Percentiles rank a stretch among this genome's conserved stretches.
Conservation (phyloP, 2,888 invertebrate genomes). For the Tupiocoris notatus region DNA sequence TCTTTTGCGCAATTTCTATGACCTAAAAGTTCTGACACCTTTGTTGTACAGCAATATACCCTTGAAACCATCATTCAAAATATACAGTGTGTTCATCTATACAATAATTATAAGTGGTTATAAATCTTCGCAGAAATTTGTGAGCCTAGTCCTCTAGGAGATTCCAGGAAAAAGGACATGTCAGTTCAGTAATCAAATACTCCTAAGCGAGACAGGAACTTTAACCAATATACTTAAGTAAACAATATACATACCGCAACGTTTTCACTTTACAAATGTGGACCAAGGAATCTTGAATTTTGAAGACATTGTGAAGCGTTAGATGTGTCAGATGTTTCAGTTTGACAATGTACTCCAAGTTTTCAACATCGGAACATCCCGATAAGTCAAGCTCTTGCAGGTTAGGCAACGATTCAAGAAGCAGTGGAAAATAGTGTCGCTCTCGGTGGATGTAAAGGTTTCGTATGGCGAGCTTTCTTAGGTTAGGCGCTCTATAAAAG, state of each 20-base stretch:
- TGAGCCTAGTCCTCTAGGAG: too few relatives aligned
- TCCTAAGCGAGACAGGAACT: not conserved
- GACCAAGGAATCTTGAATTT: conserved; percentile 58
- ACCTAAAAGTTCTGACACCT: too few relatives aligned
- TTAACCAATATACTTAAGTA: not conserved
- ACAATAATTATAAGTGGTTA: too few relatives aligned
- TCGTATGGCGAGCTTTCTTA: conserved; percentile 62
- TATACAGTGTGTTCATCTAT: too few relatives aligned
- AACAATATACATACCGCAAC: conserved; percentile 55
- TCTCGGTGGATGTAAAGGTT: conserved; percentile 54
- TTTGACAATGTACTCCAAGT: conserved; percentile 66
- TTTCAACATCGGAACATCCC: conserved; percentile 63
- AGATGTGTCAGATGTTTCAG: conserved; percentile 70
- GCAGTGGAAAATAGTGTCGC: conserved; percentile 54
- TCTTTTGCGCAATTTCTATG: too few relatives aligned
- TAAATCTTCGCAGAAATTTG: too few relatives aligned
- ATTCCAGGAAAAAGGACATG: too few relatives aligned
- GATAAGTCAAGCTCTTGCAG: conserved; percentile 72
- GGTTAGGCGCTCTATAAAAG: conserved; percentile 58
- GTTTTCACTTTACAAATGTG: conserved; percentile 56
- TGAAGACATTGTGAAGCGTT: conserved; percentile 76
- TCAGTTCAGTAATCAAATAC: too few relatives aligned
- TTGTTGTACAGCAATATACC: too few relatives aligned
- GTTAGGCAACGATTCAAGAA: conserved; percentile 62
- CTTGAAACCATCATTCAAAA: too few relatives aligned